These are phyloP conservation scores for Hydrolagus affinis DNA, from an alignment of 2,113 vertebrate species.

Conservation along the genomic window DNA sequence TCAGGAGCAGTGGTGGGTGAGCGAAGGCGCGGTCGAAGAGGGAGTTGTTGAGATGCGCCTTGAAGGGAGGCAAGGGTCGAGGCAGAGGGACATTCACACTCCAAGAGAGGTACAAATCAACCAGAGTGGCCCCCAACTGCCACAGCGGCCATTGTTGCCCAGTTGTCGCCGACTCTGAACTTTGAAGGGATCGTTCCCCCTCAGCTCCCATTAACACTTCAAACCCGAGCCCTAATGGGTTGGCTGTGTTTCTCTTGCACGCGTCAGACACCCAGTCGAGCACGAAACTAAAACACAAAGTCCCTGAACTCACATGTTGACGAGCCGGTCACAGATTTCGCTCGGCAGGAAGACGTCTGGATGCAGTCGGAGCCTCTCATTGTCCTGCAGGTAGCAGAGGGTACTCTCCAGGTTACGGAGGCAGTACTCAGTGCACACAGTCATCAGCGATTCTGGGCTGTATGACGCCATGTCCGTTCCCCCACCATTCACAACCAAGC, in stretches of 20 bases:
- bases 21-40: too few relatives aligned
- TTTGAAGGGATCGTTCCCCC: too few relatives aligned
- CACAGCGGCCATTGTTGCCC: too few relatives aligned
- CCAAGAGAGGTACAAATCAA: too few relatives aligned
- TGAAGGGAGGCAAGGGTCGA: too few relatives aligned
- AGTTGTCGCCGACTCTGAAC: too few relatives aligned
- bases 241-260: not conserved
- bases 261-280: not conserved
- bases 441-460: conserved; percentile 84
- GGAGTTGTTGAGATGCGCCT: too few relatives aligned
- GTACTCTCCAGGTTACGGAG: conserved; percentile 85
- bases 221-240: too few relatives aligned
- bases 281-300: not conserved
- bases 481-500: conserved; percentile 32
- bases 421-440: conserved; percentile 79
- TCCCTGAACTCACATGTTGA: conserved; percentile 70
- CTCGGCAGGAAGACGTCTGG: conserved; percentile 91
- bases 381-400: conserved; percentile 80
- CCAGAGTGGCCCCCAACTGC: too few relatives aligned
- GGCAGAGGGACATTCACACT: too few relatives aligned
- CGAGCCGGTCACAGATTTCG: conserved; percentile 91
- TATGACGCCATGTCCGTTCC: conserved; percentile 71
- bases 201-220: too few relatives aligned
- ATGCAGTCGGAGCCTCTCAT: conserved; percentile 69
- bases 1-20: too few relatives aligned